Evolutionary conservation across 1,140 invertebrate species (phyloP).

Genomic region (Drosophila nigromelanica): DNA sequence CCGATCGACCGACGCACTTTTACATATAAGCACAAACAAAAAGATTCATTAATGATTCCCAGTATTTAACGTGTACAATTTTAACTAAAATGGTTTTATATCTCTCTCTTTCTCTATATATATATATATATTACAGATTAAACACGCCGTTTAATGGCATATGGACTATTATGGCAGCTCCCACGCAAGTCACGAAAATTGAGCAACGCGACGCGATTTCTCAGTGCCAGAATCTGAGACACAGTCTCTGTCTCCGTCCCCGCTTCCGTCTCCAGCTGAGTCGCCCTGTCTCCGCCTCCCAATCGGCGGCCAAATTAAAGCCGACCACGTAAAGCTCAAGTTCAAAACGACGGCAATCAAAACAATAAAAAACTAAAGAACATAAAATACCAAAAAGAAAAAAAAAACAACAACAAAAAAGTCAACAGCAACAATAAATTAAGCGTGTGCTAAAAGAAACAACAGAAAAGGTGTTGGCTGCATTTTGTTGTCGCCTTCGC

Average conservation of each 20-base stretch:
- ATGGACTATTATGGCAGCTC: slow-evolving; percentile 71
- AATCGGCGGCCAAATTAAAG: slow-evolving; percentile 39
- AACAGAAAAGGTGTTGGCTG: slow-evolving; percentile 49
- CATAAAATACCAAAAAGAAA: slow-evolving; percentile 26
- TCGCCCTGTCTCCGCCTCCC: slow-evolving; percentile 11
- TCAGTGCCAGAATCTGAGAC: slow-evolving; percentile 35
- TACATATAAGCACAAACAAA: slow-evolving; percentile 19
- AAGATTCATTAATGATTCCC: slow-evolving; percentile 61
- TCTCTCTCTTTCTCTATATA: slow-evolving; percentile 8
- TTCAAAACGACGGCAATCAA: slow-evolving; percentile 47
- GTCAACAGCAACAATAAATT: slow-evolving; percentile 36
- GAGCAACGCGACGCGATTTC: slow-evolving; percentile 45
- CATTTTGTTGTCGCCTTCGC: slow-evolving; percentile 39
- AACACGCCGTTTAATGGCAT: slow-evolving; percentile 71
- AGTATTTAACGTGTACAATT: slow-evolving; percentile 53
- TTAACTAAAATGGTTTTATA: slow-evolving; percentile 62
- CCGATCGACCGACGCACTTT: slow-evolving; percentile 35
- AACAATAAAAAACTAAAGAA: slow-evolving; percentile 54
- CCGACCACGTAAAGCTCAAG: slow-evolving; percentile 55
- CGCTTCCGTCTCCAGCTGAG: neutral
- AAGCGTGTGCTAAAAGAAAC: slow-evolving; percentile 34
- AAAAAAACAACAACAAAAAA: slow-evolving; percentile 8
- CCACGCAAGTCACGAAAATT: slow-evolving; percentile 81
- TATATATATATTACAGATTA: slow-evolving; percentile 73
- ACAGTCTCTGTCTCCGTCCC: slow-evolving; percentile 3